Evolutionary conservation across 2,797 vertebrate species (phyloP).

Genomic region (Urocyon cinereoargenteus): DNA sequence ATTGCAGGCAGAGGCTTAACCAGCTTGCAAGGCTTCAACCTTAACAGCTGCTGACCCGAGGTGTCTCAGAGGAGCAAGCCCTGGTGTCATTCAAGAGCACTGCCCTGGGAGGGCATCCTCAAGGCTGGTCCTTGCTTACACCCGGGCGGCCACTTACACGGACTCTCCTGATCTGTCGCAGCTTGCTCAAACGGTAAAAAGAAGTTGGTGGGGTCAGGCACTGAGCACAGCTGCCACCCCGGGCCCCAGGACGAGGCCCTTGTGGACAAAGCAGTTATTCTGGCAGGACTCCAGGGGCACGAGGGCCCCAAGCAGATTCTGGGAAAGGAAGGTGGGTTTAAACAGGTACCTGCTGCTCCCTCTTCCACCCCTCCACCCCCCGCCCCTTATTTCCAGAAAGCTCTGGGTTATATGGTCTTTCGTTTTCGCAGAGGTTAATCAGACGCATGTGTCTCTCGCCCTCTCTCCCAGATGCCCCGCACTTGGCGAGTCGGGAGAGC

Average conservation of each 20-base stretch:
- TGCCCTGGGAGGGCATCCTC: background rate
- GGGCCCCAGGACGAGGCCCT: background rate
- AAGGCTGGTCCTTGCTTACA: background rate
- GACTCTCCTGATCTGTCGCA: background rate
- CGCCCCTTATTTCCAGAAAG: background rate
- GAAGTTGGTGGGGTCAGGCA: background rate
- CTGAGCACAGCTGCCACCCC: background rate
- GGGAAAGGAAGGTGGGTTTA: background rate
- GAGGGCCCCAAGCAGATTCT: background rate
- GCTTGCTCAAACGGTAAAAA: background rate
- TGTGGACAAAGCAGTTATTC: background rate
- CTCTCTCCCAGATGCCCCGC: background rate
- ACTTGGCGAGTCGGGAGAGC: background rate
- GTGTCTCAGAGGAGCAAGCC: background rate
- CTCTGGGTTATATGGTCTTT: background rate
- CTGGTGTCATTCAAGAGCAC: background rate
- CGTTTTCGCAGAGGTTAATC: background rate
- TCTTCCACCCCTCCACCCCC: too few relatives aligned
- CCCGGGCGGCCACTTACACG: accelerated
- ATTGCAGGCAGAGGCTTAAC: background rate
- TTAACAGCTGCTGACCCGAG: background rate
- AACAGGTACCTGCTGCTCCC: background rate
- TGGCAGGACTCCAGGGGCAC: background rate
- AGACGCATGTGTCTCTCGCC: background rate
- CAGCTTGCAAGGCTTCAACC: background rate